Conservation (phyloP, 2,797 vertebrate genomes). For the Dipus sagitta region DNA sequence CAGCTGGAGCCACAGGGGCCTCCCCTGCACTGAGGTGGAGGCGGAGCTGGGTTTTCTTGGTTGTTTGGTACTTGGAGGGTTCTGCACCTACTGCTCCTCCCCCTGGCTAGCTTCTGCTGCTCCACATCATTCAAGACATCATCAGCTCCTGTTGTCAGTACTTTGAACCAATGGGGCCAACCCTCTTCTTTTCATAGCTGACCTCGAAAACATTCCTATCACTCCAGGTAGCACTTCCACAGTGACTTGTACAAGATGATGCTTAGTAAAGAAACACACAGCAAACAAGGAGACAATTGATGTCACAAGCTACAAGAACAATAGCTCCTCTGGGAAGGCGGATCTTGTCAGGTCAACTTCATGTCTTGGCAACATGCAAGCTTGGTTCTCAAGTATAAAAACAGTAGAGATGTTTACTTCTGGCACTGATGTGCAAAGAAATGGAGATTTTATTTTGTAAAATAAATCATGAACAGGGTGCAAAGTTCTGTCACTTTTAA, state of each 20-base stretch:
- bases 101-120: not conserved
- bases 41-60: not conserved
- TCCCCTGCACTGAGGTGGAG: not conserved
- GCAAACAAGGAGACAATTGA: not conserved
- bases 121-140: not conserved
- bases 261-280: not conserved
- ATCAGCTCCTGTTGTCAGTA: not conserved
- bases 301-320: not conserved
- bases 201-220: not conserved
- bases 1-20: not conserved
- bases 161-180: not conserved
- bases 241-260: not conserved
- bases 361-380: not conserved
- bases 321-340: not conserved
- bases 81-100: not conserved
- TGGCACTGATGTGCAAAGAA: not conserved
- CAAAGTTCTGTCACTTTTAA: constrained; percentile 16
- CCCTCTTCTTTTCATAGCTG: not conserved
- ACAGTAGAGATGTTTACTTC: not conserved
- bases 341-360: not conserved
- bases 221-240: not conserved
- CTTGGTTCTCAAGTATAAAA: not conserved
- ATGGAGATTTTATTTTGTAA: not conserved
- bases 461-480: constrained; percentile 41
- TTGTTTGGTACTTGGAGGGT: too few species aligned